Evolutionary conservation across 2,113 vertebrate species (phyloP).

Genomic region (Acrocephalus arundinaceus): DNA sequence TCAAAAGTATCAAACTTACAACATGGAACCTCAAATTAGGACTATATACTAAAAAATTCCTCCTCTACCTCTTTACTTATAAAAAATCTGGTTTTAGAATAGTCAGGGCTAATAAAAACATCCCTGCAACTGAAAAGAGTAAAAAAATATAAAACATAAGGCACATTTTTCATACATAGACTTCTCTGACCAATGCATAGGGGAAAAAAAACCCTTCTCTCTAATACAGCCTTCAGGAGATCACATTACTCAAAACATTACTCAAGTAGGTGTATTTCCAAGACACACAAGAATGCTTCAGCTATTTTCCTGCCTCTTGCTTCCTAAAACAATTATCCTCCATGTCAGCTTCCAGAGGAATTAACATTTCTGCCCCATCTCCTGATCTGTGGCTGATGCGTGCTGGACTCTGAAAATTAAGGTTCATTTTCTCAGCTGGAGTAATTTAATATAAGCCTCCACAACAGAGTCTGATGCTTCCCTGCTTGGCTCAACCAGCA

Average conservation of each 20-base stretch:
- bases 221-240: not conserved
- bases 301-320: not conserved
- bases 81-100: not conserved
- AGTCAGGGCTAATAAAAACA: not conserved
- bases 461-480: not conserved
- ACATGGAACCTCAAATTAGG: rapidly evolving
- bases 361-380: not conserved
- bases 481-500: not conserved
- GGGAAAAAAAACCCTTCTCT: rapidly evolving
- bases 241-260: not conserved
- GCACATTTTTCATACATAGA: not conserved
- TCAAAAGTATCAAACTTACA: not conserved
- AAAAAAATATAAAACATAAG: not conserved
- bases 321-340: not conserved
- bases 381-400: not conserved
- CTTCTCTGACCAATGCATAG: not conserved
- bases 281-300: not conserved
- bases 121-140: not conserved
- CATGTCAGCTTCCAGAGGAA: not conserved
- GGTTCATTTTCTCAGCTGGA: not conserved
- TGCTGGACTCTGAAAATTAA: not conserved
- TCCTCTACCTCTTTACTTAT: not conserved
- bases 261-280: not conserved
- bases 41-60: not conserved
- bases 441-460: not conserved